A percentile compares a stretch with the other conserved stretches of the same genome.
These are phyloP conservation scores for Latrodectus hesperus DNA, from an alignment of 2,888 invertebrate species.

Conservation along the genomic window DNA sequence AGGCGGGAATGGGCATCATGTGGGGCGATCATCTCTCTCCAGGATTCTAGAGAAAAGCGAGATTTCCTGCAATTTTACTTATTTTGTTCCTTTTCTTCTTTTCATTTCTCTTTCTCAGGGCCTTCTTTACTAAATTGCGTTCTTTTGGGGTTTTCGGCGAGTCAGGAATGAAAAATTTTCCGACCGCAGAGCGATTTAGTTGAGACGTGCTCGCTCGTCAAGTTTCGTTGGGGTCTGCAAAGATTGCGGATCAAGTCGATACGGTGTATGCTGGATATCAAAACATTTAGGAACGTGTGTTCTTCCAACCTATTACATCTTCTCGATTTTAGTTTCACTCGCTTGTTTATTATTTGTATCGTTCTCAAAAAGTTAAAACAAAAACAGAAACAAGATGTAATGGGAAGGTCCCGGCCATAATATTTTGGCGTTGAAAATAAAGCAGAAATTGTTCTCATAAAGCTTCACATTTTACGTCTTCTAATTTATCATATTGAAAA, in stretches of 20 bases:
- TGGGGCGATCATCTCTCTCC: constrained; percentile 26
- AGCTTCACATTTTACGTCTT: too few species aligned
- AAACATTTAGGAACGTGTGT: not conserved
- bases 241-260: constrained; percentile 13
- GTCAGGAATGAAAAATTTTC: constrained; percentile 11
- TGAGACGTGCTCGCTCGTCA: constrained; percentile 31
- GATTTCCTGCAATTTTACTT: constrained; percentile 30
- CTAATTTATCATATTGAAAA: too few species aligned
- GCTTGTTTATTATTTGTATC: too few species aligned
- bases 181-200: constrained; percentile 35
- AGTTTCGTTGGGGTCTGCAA: constrained; percentile 10
- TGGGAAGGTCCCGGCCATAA: too few species aligned
- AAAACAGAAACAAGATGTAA: too few species aligned
- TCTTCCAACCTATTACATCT: not conserved
- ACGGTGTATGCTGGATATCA: not conserved
- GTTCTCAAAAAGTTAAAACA: too few species aligned
- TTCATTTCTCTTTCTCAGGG: not conserved
- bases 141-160: constrained; percentile 4
- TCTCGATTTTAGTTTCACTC: not conserved
- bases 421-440: too few species aligned
- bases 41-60: constrained; percentile 6
- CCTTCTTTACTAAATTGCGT: constrained; percentile 16
- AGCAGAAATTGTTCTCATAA: too few species aligned
- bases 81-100: constrained; percentile 12
- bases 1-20: constrained; percentile 25